These are phyloP conservation scores for Polydrusus tereticollis DNA, from an alignment of 2,888 invertebrate genomes.

Conservation along the genomic window DNA sequence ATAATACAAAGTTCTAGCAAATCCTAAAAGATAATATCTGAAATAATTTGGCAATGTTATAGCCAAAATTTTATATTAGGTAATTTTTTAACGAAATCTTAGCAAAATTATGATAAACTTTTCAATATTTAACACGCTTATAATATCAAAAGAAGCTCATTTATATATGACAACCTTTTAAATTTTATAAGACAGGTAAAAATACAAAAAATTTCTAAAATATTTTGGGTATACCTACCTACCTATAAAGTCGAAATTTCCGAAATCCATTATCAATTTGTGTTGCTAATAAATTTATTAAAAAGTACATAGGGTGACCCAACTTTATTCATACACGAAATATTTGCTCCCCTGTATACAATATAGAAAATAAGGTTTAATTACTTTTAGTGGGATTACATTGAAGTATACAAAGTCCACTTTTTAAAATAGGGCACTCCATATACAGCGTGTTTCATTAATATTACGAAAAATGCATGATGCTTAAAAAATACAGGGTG, in stretches of 20 bases:
- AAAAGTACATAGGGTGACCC: too few relatives aligned
- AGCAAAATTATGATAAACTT: constrained; percentile 35
- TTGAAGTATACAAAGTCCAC: too few relatives aligned
- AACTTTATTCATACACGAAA: too few relatives aligned
- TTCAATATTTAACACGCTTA: constrained; percentile 39
- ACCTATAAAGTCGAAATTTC: background rate
- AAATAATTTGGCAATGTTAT: constrained; percentile 34
- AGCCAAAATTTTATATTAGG: constrained; percentile 29
- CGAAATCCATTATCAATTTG: background rate
- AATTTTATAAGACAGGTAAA: constrained; percentile 25
- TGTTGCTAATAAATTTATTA: too few relatives aligned
- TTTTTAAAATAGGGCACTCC: too few relatives aligned
- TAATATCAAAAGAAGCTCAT: constrained; percentile 38
- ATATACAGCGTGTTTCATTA: too few relatives aligned
- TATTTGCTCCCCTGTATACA: too few relatives aligned
- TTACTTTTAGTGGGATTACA: too few relatives aligned
- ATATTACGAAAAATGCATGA: too few relatives aligned
- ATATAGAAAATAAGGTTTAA: too few relatives aligned
- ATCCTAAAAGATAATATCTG: constrained; percentile 31
- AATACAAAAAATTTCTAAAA: constrained; percentile 18
- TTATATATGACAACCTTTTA: constrained; percentile 41
- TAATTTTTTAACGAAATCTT: constrained; percentile 15
- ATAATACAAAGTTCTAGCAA: constrained; percentile 40
- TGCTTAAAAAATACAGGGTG: background rate
- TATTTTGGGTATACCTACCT: too few relatives aligned